Percentiles rank a stretch among this genome's conserved stretches.
phyloP scores from a whole-genome alignment of 2,113 vertebrate genomes.

The Nanorana parkeri region DNA sequence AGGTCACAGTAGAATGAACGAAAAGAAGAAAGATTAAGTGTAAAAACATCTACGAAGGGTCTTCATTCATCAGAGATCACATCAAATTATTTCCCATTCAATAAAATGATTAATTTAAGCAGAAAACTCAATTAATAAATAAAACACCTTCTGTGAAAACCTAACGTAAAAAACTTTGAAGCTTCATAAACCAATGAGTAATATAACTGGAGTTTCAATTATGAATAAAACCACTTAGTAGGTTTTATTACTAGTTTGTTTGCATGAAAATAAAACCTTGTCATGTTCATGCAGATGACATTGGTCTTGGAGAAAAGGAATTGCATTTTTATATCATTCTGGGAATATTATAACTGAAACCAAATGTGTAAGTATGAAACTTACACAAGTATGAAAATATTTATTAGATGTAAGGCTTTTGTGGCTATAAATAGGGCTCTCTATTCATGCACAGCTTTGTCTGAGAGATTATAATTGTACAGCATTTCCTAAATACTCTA shows the following conservation, averaged over 20 bases:
- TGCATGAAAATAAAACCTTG: constrained; percentile 32
- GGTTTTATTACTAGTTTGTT: constrained; percentile 30
- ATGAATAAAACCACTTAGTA: constrained; percentile 28
- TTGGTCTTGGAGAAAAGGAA: neutral
- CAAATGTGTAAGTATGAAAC: no score
- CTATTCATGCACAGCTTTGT: no score
- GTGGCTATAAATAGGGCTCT: no score
- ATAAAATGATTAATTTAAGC: neutral
- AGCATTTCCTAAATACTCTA: no score
- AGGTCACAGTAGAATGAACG: constrained; percentile 32
- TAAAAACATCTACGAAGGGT: neutral
- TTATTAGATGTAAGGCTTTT: no score
- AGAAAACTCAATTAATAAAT: neutral
- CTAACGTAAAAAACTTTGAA: neutral
- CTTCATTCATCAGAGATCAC: neutral
- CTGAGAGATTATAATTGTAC: no score
- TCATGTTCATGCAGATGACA: constrained; percentile 38
- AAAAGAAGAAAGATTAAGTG: constrained; percentile 31
- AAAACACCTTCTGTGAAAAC: constrained; percentile 5
- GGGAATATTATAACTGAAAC: neutral
- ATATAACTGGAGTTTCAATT: neutral
- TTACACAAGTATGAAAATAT: no score
- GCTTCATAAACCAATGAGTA: constrained; percentile 19
- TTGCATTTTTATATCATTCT: neutral
- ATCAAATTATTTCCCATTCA: neutral